These are phyloP conservation scores for Biston stratarius DNA, from an alignment of 2,888 invertebrate genomes.

Conservation along the genomic window DNA sequence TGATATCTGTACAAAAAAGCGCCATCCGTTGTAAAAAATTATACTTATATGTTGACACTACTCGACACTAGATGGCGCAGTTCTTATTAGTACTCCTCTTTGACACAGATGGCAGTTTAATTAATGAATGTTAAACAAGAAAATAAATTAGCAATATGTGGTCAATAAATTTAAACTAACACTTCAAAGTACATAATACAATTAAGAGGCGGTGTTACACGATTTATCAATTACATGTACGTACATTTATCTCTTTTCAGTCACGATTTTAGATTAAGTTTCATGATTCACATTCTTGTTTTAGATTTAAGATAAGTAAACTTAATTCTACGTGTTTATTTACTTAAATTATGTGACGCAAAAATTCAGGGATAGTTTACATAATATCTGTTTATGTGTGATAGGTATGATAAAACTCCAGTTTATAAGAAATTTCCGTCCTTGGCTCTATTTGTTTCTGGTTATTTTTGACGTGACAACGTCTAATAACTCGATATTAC, in stretches of 20 bases:
- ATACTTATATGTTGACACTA: slow-evolving; percentile 50
- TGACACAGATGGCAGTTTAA: slow-evolving; percentile 47
- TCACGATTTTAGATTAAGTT: slow-evolving; percentile 41
- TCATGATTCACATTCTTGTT: slow-evolving; percentile 21
- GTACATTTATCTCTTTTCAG: slow-evolving; percentile 36
- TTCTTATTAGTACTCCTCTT: not conserved
- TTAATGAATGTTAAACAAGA: not conserved
- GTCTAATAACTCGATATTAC: too few species aligned
- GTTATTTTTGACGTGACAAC: too few species aligned
- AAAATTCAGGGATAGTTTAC: too few species aligned
- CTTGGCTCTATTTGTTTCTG: too few species aligned
- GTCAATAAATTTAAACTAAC: slow-evolving; percentile 35
- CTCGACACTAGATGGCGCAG: slow-evolving; percentile 66
- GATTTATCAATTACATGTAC: slow-evolving; percentile 37
- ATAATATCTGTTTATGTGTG: too few species aligned
- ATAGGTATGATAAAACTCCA: too few species aligned
- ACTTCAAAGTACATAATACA: slow-evolving; percentile 26
- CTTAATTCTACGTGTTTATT: slow-evolving; percentile 3
- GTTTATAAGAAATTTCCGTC: too few species aligned
- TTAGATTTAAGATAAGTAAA: slow-evolving; percentile 32
- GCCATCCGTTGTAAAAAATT: slow-evolving; percentile 47
- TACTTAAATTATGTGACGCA: not conserved
- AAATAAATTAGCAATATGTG: slow-evolving; percentile 17
- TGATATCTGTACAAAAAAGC: not conserved
- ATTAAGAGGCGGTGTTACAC: slow-evolving; percentile 28